Evolutionary conservation across 2,888 invertebrate genomes (phyloP), one percentile per base, ranked within the genome.

Genomic region (Oscheius onirici): DNA sequence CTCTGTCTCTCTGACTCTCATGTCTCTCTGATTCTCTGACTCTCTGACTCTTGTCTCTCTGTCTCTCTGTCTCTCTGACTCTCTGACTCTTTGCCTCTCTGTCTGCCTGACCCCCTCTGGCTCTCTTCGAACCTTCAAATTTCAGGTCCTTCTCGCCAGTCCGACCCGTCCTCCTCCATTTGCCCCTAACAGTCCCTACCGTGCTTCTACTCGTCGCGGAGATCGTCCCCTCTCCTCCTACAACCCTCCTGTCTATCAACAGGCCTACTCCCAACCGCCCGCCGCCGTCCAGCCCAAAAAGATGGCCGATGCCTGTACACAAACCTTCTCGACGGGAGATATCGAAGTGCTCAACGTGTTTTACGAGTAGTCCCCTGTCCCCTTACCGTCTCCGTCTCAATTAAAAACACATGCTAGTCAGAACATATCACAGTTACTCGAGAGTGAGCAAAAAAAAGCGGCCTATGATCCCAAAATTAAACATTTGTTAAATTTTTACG

Each of bases 291-390:
- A 26, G 8, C 76, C 76, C 22, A 78, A 81, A 22, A 80, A 80
- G 57, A 84, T 84, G 81, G 75, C 74, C 69, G 86, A 86, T 61
- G 76, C 82, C 51, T 75, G 75, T 44, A 83, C 85, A 17, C 86
- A 86, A 79, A 86, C 86, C n/a, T 80, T 86, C 70, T 86, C 86
- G 26, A 86, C 86, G 67, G 86, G 86, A 58, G 86, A 86, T 65
- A 84, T 86, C 71, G 95, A 95, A 69, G 84, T 84, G 76, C 80
- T 84, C 72, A 82, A 86, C 61, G 82, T 85, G 24, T 86, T 77
- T 73, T 86, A 84, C 80, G 85, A 85, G 76, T 80, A 63, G 63
- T 28, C 17, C 10, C 20, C 13, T 24, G 34, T 10, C 58, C 28
- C 49, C 49, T 49, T 49, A 22, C 17, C 15, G 49, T 49, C 49